Conservation (phyloP, 1,140 invertebrate genomes). For the Calliphora vicina region DNA sequence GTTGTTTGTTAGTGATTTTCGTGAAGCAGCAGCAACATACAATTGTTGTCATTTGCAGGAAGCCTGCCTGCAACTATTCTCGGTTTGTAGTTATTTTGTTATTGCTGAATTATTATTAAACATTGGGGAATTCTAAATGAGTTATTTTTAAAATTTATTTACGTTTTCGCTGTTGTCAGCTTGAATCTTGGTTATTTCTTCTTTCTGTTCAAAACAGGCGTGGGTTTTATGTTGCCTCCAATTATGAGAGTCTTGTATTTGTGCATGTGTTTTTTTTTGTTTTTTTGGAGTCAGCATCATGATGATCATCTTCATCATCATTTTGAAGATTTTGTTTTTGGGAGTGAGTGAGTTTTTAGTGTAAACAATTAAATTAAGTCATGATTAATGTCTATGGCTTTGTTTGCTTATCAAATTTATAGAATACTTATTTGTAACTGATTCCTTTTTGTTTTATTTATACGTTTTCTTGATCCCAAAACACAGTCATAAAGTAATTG, state of each 20-base stretch:
- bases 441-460: neutral
- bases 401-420: neutral
- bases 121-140: conserved; percentile 33
- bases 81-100: conserved; percentile 13
- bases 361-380: neutral
- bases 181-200: neutral
- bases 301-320: too few relatives aligned
- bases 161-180: neutral
- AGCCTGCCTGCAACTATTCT: neutral
- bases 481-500: neutral
- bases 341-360: neutral
- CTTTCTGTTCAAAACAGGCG: too few relatives aligned
- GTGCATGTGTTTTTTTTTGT: too few relatives aligned
- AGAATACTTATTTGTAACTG: neutral
- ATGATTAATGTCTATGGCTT: neutral
- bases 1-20: neutral
- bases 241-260: too few relatives aligned
- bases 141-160: conserved; percentile 17
- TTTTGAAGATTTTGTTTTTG: neutral
- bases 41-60: neutral
- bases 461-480: too few relatives aligned
- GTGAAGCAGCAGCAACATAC: too few relatives aligned
- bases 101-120: conserved; percentile 24
- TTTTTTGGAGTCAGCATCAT: too few relatives aligned
- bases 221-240: too few relatives aligned